These are phyloP conservation scores for Saguinus imperator DNA, from an alignment of 2,113 vertebrate genomes.

Conservation along the genomic window DNA sequence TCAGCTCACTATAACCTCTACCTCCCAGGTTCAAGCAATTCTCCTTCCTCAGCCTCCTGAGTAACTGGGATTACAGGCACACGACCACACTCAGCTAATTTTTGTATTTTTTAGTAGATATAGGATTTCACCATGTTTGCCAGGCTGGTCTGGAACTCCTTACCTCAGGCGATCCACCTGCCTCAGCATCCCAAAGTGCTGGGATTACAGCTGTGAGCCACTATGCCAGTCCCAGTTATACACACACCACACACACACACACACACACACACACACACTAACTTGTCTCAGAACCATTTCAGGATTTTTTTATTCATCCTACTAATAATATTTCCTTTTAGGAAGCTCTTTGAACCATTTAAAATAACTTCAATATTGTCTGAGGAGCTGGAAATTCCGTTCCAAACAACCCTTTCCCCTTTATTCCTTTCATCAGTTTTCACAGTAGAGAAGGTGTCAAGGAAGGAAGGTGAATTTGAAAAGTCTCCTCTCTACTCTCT, in stretches of 20 bases:
- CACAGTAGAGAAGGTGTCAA: neutral
- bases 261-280: no score
- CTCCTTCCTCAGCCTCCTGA: neutral
- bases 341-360: constrained; percentile 31
- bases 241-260: no score
- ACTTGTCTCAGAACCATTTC: neutral
- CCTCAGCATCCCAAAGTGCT: neutral
- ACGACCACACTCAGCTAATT: neutral
- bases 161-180: neutral
- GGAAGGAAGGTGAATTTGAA: neutral
- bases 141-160: neutral
- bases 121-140: neutral
- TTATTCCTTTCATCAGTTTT: constrained; percentile 43
- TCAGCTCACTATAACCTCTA: neutral
- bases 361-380: constrained; percentile 40
- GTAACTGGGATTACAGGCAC: neutral
- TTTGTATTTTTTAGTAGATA: neutral
- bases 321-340: constrained; percentile 21
- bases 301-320: constrained; percentile 5
- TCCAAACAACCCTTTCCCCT: neutral
- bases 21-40: neutral
- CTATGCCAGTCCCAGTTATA: neutral
- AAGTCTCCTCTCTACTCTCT: neutral
- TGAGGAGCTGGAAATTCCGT: constrained; percentile 43
- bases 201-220: neutral